Evolutionary conservation across 2,113 vertebrate species (phyloP), one percentile per base, ranked within the genome.

Genomic region (Oreochromis spilurus): DNA sequence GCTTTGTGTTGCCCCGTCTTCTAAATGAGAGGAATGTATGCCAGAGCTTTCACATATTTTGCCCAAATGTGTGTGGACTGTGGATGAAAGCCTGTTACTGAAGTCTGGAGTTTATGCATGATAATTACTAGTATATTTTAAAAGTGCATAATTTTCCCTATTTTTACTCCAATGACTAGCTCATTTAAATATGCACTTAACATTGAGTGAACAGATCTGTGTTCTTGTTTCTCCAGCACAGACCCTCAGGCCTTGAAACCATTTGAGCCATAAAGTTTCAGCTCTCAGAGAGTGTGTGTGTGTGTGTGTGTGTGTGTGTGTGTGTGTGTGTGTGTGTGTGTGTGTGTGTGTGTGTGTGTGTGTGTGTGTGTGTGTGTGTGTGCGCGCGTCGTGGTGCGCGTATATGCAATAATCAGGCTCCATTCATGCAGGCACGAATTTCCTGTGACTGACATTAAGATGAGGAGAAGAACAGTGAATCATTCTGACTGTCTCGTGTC

Each of bases 371-470:
- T 3, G 26, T 17, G 26, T 36, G 16, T 57, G 24, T 65, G 82
- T 4, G 2, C n/a, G n/a, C n/a, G n/a, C n/a, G n/a, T 79, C 2
- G 29, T 45, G 45, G 45, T 48, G 45, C 6, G 26, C 1, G 9
- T 1, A 50, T 36, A 8, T 70, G 65, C 5, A 17, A 57, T 88
- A 92, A 81, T 78, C 85, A 92, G 91, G 82, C 85, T 72, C 67
- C 80, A 81, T 88, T 89, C 84, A 91, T 81, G 87, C 57, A 81
- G 72, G 81, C 87, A 86, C 16, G 48, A 29, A 90, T 48, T 89
- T 92, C 90, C 88, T 91, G 84, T 29, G n/a, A 86, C 85, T 85
- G 93, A 89, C 89, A 84, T 91, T 85, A 79, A 85, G 85, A 72
- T 48, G 84, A 75, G 86, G 86, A 83, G 82, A 53, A n/a, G 79